phyloP scores from a whole-genome alignment of 2,113 vertebrate genomes.

The Osmerus mordax region DNA sequence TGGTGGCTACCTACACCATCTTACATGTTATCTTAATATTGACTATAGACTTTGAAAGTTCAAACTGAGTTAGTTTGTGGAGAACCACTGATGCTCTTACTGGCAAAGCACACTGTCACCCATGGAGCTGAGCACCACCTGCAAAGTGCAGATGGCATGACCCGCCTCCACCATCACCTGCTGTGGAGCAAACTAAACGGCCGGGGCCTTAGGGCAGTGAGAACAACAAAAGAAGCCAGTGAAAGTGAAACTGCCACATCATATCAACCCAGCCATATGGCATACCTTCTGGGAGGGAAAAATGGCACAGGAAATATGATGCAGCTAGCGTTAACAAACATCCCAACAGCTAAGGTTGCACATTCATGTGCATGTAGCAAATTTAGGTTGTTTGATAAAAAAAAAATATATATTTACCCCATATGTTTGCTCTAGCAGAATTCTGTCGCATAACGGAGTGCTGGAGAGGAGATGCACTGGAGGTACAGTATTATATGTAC shows the following conservation, averaged over 20 bases:
- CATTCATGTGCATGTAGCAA: no score
- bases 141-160: conserved; percentile 68
- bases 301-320: conserved; percentile 14
- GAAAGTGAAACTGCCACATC: conserved; percentile 61
- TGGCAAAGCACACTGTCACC: conserved; percentile 22
- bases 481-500: no score
- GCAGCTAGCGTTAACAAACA: no score
- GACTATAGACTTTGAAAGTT: no score
- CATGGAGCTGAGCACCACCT: conserved; percentile 53
- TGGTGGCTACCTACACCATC: no score
- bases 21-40: no score
- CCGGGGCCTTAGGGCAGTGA: conserved; percentile 35
- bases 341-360: no score
- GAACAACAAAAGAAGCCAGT: conserved; percentile 60
- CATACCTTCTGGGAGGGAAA: conserved; percentile 50
- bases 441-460: no score
- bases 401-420: no score
- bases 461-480: no score
- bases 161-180: conserved; percentile 70
- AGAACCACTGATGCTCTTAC: not conserved
- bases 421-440: no score
- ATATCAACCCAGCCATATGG: conserved; percentile 69
- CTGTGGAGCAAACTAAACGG: conserved; percentile 62
- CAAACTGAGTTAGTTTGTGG: not conserved
- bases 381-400: no score